Evolutionary conservation across 1,140 invertebrate genomes (phyloP).

Genomic region (Trichomalopsis sarcophagae): DNA sequence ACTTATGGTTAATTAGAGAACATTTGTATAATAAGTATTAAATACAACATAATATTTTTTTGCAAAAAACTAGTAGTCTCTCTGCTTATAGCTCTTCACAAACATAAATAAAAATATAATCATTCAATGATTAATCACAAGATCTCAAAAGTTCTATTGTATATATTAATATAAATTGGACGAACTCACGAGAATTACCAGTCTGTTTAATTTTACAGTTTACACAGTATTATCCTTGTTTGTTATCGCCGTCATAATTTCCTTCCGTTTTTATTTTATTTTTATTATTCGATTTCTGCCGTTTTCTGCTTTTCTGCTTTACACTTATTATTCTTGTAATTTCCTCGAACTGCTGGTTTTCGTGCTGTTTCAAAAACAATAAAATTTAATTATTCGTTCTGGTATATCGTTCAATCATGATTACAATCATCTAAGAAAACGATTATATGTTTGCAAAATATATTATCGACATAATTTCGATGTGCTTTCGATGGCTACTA

Average conservation of each 20-base stretch:
- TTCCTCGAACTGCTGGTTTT: neutral
- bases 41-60: neutral
- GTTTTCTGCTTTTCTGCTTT: neutral
- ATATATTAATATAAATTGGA: neutral
- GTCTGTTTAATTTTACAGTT: too few species aligned
- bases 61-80: neutral
- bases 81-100: neutral
- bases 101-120: neutral
- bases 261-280: neutral
- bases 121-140: neutral
- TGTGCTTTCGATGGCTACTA: neutral
- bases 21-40: neutral
- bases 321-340: neutral
- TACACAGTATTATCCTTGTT: neutral
- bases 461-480: neutral
- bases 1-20: neutral
- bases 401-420: neutral
- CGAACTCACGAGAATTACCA: neutral
- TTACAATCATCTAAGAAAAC: too few species aligned
- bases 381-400: neutral
- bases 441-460: neutral
- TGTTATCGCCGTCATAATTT: neutral
- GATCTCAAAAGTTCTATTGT: neutral
- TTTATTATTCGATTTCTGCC: neutral
- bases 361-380: neutral